Base-by-base conservation (phyloP, 2,797 vertebrate species). In the Tiaroga cobitis region DNA sequence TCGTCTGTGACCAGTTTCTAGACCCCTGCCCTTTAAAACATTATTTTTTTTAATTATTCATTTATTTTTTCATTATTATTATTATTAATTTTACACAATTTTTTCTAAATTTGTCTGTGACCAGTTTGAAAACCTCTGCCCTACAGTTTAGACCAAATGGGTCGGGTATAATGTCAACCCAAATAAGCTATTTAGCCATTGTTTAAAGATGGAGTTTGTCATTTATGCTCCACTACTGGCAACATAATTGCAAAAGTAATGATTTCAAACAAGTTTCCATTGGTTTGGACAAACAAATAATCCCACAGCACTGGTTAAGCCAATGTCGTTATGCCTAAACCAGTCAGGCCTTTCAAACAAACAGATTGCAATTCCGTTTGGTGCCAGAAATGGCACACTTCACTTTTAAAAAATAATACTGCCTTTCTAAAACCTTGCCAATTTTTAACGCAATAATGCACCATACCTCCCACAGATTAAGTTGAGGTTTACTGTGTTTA, bases 321-420 rank as follows among this genome's bases (percentile, higher is more conserved):
- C 34, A 41, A 11, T 59, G 34, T 29, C 9, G 32, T 56, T 39
- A 16, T n/a, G 51, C 6, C 7, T 37, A 76, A 76, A 76, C 19
- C 51, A 16, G 21, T n/a, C 7, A 76, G 13, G 51, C 11, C 32
- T 56, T 76, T 56, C 32, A 59, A 37, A 37, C 49, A 56, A 76
- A 76, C 51, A 39, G 21, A 59, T 18, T 76, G 29, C 19, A 54
- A 15, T 32, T 75, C 46, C 0, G 3, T 34, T 76, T 37, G 19
- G 19, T 76, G 19, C 41, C 73, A 84, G 29, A 79, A 37, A 77
- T n/a, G 75, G 75, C 75, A 78, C 75, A 61, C 56, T 78, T 78
- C 34, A 41, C 32, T 76, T 63, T 78, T 29, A 61, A 43, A 37
- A 65, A 65, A 65, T 65, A 46, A 80, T 15, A 46, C 26, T 49